Conservation (phyloP, 2,113 vertebrate species). For the Xiphophorus couchianus region DNA sequence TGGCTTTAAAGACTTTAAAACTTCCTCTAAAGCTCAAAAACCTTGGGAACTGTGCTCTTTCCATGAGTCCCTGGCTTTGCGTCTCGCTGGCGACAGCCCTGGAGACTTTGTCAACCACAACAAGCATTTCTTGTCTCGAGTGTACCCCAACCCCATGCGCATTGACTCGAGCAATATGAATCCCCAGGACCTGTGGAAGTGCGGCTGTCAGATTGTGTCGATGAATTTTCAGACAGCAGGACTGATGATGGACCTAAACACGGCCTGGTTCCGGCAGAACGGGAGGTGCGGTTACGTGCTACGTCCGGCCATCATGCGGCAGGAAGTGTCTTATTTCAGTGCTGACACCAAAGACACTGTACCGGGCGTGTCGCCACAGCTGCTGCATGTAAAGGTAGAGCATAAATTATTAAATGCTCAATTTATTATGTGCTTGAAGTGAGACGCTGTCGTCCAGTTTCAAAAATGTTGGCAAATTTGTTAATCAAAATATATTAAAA, state of each 20-base stretch:
- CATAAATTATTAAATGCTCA: neutral
- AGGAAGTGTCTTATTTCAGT: slow-evolving; percentile 93
- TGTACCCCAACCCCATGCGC: slow-evolving; percentile 91
- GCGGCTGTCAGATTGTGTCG: slow-evolving; percentile 92
- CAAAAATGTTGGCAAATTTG: neutral
- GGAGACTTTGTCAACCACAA: slow-evolving; percentile 95
- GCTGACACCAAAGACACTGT: slow-evolving; percentile 92
- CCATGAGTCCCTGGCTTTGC: slow-evolving; percentile 88
- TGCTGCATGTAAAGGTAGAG: slow-evolving; percentile 84
- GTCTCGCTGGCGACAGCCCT: slow-evolving; percentile 86
- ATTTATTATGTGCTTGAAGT: neutral
- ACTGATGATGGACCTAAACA: slow-evolving; percentile 95
- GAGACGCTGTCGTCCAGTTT: neutral
- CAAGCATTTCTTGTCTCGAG: slow-evolving; percentile 89
- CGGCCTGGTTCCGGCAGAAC: slow-evolving; percentile 94
- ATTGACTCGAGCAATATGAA: slow-evolving; percentile 97
- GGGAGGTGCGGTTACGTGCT: slow-evolving; percentile 92
- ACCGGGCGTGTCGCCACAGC: slow-evolving; percentile 92
- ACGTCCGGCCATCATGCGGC: slow-evolving; percentile 93
- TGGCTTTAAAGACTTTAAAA: slow-evolving; percentile 87
- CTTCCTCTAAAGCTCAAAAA: slow-evolving; percentile 87
- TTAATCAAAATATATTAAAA: neutral
- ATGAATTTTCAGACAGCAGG: slow-evolving; percentile 96
- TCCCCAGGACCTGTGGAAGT: slow-evolving; percentile 96
- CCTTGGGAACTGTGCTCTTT: slow-evolving; percentile 93